Conservation (phyloP, 1,140 invertebrate genomes). For the Drosophila murphyi region DNA sequence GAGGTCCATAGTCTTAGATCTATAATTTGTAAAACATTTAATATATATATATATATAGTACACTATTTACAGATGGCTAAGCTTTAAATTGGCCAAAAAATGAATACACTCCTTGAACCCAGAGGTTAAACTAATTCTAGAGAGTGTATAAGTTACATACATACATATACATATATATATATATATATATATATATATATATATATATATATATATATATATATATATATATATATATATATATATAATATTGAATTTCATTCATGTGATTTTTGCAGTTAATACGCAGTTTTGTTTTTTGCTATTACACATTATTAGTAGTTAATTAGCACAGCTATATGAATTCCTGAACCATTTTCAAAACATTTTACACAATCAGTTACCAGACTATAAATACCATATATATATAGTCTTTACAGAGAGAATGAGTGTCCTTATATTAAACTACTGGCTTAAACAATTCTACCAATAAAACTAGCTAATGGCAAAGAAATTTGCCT, state of each 20-base stretch:
- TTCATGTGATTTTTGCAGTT: slow-evolving; percentile 42
- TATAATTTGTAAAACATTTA: slow-evolving; percentile 3
- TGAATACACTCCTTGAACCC: not conserved
- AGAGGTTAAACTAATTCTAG: not conserved
- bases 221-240: not conserved
- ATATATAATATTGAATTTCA: slow-evolving; percentile 36
- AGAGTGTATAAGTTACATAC: not conserved
- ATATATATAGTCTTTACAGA: not conserved
- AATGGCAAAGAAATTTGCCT: not conserved
- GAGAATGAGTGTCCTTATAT: slow-evolving; percentile 13
- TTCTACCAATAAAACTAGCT: not conserved
- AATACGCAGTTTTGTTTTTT: slow-evolving; percentile 11
- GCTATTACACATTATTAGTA: slow-evolving; percentile 36
- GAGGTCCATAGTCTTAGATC: slow-evolving; percentile 48
- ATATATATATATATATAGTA: slow-evolving; percentile 16
- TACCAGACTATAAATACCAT: slow-evolving; percentile 1
- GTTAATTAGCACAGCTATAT: slow-evolving; percentile 75
- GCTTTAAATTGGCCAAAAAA: not conserved
- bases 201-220: not conserved
- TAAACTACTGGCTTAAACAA: slow-evolving; percentile 2
- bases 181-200: not conserved
- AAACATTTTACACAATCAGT: slow-evolving; percentile 5
- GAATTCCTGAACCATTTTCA: slow-evolving; percentile 71
- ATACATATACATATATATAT: not conserved
- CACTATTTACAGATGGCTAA: slow-evolving; percentile 64